Base-by-base conservation (phyloP, 1,140 invertebrate genomes). In the Mamestra configurata region DNA sequence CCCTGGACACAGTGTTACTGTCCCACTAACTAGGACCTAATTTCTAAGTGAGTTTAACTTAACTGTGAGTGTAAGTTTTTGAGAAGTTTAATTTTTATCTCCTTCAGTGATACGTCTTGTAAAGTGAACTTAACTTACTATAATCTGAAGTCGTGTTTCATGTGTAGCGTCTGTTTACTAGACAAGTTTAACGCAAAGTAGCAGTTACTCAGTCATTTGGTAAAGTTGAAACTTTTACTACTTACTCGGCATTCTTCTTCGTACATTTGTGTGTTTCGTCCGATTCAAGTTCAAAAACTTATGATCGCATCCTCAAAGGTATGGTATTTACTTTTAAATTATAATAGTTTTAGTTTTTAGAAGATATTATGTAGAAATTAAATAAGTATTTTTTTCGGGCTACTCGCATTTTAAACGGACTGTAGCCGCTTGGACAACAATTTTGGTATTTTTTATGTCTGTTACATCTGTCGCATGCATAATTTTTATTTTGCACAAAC, bases 31-130 rank as follows among this genome's bases (percentile, higher is more conserved):
- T 49, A 51, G 13, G 11, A 64, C 31, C 37, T 46, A 59, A 40
- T 43, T 83, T 82, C 55, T 43, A 76, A 85, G 82, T 88, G 81
- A 51, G 80, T 83, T 78, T 73, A 75, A 79, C 82, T 83, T 86
- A 79, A 73, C 37, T 82, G 88, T 89, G 88, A 84, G 88, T 88
- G 86, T 71, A 82, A 84, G 83, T 84, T 87, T 82, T 83, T 40
- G 49, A 84, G 35, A 86, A 84, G 82, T 87, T 83, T 75, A 64
- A 73, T 73, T 79, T 79, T 73, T 53, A 31, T 80, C 49, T 37
- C 11, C 20, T 24, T n/a, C 20, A 71, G 70, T 81, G 81, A 53
- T 82, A 59, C 53, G 77, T 80, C 70, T 79, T 84, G 55, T 73
- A 71, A 68, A 84, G 85, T 87, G 85, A 86, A 80, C 77, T 77